These are phyloP conservation scores for Erethizon dorsatum DNA, from an alignment of 2,797 vertebrate genomes.

Conservation along the genomic window DNA sequence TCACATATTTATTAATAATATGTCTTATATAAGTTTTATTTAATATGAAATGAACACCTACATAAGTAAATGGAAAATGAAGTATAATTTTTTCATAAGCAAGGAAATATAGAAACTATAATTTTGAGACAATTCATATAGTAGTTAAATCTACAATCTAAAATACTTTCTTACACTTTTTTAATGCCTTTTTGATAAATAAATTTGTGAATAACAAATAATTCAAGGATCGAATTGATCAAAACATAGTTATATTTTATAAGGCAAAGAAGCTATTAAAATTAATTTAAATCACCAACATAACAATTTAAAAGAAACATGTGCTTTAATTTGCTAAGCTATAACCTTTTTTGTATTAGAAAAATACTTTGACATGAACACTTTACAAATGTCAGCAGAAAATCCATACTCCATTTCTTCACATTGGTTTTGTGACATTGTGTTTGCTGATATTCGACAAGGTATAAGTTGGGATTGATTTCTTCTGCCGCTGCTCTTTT, in stretches of 20 bases:
- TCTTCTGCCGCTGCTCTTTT: constrained; percentile 87
- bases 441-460: constrained; percentile 90
- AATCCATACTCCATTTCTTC: constrained; percentile 93
- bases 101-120: neutral
- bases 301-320: constrained; percentile 89
- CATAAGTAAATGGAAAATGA: neutral
- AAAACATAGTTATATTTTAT: constrained; percentile 83
- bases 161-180: constrained; percentile 70
- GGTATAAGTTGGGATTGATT: constrained; percentile 92
- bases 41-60: neutral
- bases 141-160: constrained; percentile 60
- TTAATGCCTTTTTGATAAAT: constrained; percentile 79
- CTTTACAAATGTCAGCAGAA: constrained; percentile 93
- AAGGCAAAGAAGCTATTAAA: constrained; percentile 85
- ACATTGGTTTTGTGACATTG: constrained; percentile 91
- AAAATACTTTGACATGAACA: constrained; percentile 91
- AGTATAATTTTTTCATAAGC: neutral
- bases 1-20: neutral
- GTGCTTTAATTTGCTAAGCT: constrained; percentile 91
- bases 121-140: constrained; percentile 59
- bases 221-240: constrained; percentile 78
- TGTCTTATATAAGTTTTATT: neutral
- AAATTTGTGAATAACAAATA: constrained; percentile 80
- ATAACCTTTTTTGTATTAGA: constrained; percentile 91
- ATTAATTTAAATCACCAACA: constrained; percentile 87